Base-by-base conservation (phyloP, 2,888 invertebrate species). In the Drosophila colorata region DNA sequence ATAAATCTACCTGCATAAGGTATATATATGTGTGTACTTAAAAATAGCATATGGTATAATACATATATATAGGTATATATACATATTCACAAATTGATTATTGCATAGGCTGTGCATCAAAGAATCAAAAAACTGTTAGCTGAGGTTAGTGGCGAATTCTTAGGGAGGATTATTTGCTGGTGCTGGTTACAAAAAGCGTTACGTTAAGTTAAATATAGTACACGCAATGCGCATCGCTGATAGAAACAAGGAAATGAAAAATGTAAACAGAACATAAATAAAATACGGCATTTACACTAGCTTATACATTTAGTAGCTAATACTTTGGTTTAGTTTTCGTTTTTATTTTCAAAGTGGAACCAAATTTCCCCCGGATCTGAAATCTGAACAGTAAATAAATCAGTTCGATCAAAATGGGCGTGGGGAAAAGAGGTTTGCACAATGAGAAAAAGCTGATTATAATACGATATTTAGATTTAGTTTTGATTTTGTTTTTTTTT, bases 281-380 rank as follows among this genome's bases (percentile, higher is more conserved):
- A 74, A 73, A 69, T 65, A 57, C 66, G 67, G 83, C 84, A 83
- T 88, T 83, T 78, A 80, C 81, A 87, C 87, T 85, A 85, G 68
- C 68, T 74, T 65, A 72, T 75, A 85, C 88, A 88, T 68, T 69
- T 61, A 87, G 55, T 68, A 61, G 67, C 80, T 88, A 82, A 74
- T 82, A 82, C 51, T 68, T 85, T 87, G 43, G 38, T 33, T 40
- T 56, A 51, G 58, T 69, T 65, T 58, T 48, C 52, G 46, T 43
- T 65, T 67, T 52, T 56, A n/a, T 61, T 69, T 66, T 63, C 64
- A 66, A 67, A 79, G 80, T 59, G 69, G 56, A 83, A 88, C 83
- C 86, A 48, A 69, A 68, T 82, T 88, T 88, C 82, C 85, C 80
- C 59, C 40, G 60, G 61, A 18, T 33, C 33, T 5, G 33, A 11